Percentiles rank a stretch among this genome's conserved stretches.
These are phyloP conservation scores for Dryobates pubescens DNA, from an alignment of 2,797 vertebrate species.

Conservation along the genomic window DNA sequence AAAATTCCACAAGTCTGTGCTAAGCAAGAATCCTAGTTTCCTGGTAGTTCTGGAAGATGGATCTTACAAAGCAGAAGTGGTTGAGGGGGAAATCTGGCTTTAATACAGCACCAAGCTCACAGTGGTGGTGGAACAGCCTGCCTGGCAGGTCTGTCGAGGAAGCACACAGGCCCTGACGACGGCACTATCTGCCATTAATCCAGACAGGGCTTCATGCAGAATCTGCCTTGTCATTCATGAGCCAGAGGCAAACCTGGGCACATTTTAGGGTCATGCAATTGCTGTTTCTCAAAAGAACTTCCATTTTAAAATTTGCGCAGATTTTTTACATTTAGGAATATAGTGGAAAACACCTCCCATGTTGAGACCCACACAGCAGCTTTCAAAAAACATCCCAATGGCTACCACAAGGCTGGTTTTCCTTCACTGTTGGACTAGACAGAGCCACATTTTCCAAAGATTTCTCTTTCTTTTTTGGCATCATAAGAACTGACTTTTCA, in stretches of 20 bases:
- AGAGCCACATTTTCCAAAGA: neutral
- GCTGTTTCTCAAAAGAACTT: conserved; percentile 9
- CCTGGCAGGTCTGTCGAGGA: rapidly evolving
- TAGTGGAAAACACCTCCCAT: neutral
- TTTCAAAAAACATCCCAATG: neutral
- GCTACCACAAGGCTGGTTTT: neutral
- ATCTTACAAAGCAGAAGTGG: neutral
- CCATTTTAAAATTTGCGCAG: neutral
- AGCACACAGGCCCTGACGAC: neutral
- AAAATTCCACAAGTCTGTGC: neutral
- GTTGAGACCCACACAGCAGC: neutral
- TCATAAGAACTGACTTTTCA: neutral
- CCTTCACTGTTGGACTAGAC: neutral
- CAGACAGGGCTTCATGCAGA: neutral
- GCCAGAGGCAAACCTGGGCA: neutral
- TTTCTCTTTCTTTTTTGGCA: neutral
- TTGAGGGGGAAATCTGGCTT: neutral
- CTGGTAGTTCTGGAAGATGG: neutral
- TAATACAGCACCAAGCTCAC: neutral
- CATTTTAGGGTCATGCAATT: neutral
- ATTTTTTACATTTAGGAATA: neutral
- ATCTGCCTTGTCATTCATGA: neutral
- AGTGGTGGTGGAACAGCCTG: neutral
- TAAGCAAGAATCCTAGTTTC: neutral
- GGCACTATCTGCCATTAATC: neutral